Conservation (phyloP, 1,140 invertebrate species). For the Hyphantria cunea region DNA sequence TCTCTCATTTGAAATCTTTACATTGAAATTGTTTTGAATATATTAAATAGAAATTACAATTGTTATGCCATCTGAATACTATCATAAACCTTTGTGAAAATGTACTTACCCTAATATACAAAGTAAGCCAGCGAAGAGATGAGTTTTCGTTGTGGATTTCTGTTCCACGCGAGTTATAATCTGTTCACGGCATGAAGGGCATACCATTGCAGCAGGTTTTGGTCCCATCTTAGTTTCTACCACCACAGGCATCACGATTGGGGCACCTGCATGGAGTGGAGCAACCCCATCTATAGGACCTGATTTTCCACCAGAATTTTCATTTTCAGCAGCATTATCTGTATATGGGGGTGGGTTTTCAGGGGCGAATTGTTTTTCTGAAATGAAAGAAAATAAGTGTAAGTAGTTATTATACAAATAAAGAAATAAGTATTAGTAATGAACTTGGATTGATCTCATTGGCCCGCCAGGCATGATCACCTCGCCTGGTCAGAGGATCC, state of each 20-base stretch:
- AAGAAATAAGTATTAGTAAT: no score
- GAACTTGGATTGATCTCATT: no score
- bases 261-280: not conserved
- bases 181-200: conserved; percentile 75
- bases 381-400: not conserved
- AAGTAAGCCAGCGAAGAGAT: conserved; percentile 81
- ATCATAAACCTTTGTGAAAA: not conserved
- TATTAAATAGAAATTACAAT: not conserved
- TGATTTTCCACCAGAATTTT: not conserved
- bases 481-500: no score
- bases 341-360: not conserved
- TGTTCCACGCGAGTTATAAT: conserved; percentile 63
- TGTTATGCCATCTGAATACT: no score
- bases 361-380: conserved; percentile 1
- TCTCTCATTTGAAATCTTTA: not conserved
- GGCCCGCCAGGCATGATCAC: no score
- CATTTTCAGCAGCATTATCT: not conserved
- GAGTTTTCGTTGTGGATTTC: conserved; percentile 80
- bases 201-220: conserved; percentile 37
- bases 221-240: conserved; percentile 5
- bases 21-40: not conserved
- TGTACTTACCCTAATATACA: conserved; percentile 43
- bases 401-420: no score
- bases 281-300: no score
- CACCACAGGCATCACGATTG: conserved; percentile 1